phyloP scores from a whole-genome alignment of 2,888 invertebrate genomes.

The Pardosa pseudoannulata region DNA sequence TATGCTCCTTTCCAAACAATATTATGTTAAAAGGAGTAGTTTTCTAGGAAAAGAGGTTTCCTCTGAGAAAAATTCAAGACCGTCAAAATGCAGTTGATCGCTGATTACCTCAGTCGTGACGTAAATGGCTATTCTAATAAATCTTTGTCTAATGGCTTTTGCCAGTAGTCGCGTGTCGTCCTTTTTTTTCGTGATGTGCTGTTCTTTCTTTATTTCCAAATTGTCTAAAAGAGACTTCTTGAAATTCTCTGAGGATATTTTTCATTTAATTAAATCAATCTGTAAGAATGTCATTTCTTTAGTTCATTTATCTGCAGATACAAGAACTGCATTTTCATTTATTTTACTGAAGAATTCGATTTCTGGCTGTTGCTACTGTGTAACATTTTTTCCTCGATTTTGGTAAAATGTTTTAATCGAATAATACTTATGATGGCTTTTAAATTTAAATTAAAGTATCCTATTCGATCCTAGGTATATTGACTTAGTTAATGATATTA shows the following conservation, averaged over 20 bases:
- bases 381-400: no score
- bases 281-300: no score
- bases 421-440: no score
- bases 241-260: not conserved
- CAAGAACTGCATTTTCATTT: no score
- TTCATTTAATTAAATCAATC: no score
- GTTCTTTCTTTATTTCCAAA: not conserved
- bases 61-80: not conserved
- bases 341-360: no score
- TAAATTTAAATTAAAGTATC: no score
- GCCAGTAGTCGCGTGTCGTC: not conserved
- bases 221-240: not conserved
- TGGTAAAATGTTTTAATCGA: no score
- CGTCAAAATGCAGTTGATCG: not conserved
- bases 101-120: not conserved
- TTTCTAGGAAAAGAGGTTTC: not conserved
- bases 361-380: no score
- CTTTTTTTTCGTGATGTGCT: not conserved
- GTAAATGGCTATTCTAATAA: constrained; percentile 6
- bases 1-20: not conserved
- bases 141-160: constrained; percentile 6
- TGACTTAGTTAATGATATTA: no score
- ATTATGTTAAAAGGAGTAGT: not conserved
- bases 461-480: no score
- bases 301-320: no score